Conservation (phyloP, 2,888 invertebrate genomes). For the Oxycera nigricornis region DNA sequence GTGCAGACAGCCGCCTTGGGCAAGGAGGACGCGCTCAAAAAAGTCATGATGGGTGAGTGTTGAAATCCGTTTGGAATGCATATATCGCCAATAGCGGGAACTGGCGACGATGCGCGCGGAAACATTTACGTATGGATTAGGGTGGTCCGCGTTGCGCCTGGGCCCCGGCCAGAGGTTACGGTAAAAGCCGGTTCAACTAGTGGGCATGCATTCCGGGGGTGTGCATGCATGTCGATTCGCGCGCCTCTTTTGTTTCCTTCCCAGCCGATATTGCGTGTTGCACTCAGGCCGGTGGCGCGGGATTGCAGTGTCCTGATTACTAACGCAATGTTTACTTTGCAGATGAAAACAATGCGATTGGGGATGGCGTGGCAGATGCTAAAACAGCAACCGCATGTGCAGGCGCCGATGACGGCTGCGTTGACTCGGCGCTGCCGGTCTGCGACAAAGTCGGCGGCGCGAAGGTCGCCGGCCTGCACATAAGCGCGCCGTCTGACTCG, state of each 20-base stretch:
- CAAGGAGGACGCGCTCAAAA: constrained; percentile 43
- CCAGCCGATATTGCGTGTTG: constrained; percentile 16
- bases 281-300: background rate
- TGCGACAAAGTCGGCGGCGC: constrained; percentile 12
- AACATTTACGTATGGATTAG: too few relatives aligned
- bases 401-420: background rate
- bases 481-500: background rate
- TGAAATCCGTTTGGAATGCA: background rate
- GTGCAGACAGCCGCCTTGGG: constrained; percentile 38
- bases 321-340: constrained; percentile 8
- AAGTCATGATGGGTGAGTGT: constrained; percentile 31
- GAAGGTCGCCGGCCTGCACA: constrained; percentile 15
- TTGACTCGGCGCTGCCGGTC: constrained; percentile 21
- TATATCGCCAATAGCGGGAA: too few relatives aligned
- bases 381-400: constrained; percentile 25
- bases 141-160: background rate
- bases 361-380: background rate
- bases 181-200: constrained; percentile 36
- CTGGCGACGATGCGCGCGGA: background rate
- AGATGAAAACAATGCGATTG: constrained; percentile 5
- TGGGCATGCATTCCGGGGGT: too few relatives aligned
- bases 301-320: background rate
- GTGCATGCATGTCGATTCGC: constrained; percentile 18
- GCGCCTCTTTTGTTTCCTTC: constrained; percentile 37
- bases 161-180: background rate